Evolutionary conservation across 2,113 vertebrate genomes (phyloP), one percentile per base, ranked within the genome.

Genomic region (Atractosteus spatula): DNA sequence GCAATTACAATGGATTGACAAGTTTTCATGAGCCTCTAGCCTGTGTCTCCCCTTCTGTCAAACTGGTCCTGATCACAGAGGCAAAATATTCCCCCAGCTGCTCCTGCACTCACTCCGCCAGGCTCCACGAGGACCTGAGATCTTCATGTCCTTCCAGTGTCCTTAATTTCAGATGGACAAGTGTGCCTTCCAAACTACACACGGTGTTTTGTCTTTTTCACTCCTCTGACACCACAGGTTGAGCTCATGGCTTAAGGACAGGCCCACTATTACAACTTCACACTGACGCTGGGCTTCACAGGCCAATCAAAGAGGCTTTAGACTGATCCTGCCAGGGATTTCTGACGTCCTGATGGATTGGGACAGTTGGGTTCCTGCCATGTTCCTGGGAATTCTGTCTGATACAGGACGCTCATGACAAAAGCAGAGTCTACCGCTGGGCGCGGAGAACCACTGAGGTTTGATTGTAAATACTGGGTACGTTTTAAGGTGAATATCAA

Each of bases 1-100:
- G 91, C 92, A 95, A 95, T 95, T 97, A 94, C 90, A 71, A 89
- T 93, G 96, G 95, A 96, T 91, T 94, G 95, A 97, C 93, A 75
- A 91, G 90, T 94, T 94, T 93, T 92, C 92, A 87, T 91, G 89
- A 92, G 87, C 90, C 81, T 89, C 85, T 84, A 92, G 90, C 89
- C 83, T 81, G 69, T 84, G 75, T 85, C 71, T 41, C 55, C 62
- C 55, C 64, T 59, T 77, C 83, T 82, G 87, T 85, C 84, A 88
- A 89, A 87, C 83, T 83, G 77, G 77, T 80, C 84, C 80, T 80
- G 84, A 89, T 94, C 93, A 96, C 95, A 85, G 87, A 80, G 83
- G 83, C 77, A 74, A 68, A 66, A 79, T 83, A 79, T 76, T 83
- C 71, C 59, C 71, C 65, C 71, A 80, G 70, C 66, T 62, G 14